Percentiles rank a stretch among this genome's conserved stretches.
These are phyloP conservation scores for Scalopus aquaticus DNA, from an alignment of 2,113 vertebrate species.

Conservation along the genomic window DNA sequence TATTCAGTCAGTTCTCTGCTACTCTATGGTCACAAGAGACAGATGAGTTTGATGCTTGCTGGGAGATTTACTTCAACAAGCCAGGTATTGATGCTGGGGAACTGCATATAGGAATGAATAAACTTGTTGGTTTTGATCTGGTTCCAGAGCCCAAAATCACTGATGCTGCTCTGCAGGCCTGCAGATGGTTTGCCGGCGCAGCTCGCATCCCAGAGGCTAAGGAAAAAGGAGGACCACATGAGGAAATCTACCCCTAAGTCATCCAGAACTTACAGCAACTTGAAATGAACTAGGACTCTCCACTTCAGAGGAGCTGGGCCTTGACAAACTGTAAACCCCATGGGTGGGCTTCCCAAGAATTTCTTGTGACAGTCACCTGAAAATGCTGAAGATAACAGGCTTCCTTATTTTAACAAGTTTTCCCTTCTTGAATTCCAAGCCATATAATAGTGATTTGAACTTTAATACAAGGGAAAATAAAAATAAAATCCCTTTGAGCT, in stretches of 20 bases:
- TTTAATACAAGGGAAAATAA: conserved; percentile 88
- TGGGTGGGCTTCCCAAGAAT: conserved; percentile 70
- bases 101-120: conserved; percentile 97
- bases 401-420: conserved; percentile 81
- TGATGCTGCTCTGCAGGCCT: conserved; percentile 94
- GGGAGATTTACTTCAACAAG: conserved; percentile 98
- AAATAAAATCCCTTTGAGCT: too few relatives aligned
- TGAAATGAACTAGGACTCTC: conserved; percentile 96
- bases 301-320: conserved; percentile 96
- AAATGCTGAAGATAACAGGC: conserved; percentile 81
- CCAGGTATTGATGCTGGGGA: conserved; percentile 98
- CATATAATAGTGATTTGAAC: conserved; percentile 76
- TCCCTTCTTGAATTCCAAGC: conserved; percentile 84
- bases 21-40: conserved; percentile 93
- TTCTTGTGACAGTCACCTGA: conserved; percentile 73
- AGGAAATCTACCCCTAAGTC: conserved; percentile 98
- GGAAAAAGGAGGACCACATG: conserved; percentile 96
- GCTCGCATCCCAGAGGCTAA: conserved; percentile 97
- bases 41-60: conserved; percentile 98
- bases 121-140: conserved; percentile 94
- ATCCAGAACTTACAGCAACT: conserved; percentile 97
- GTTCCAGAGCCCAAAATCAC: conserved; percentile 98
- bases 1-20: conserved; percentile 89
- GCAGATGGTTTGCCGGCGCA: conserved; percentile 95
- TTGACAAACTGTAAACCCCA: conserved; percentile 90